Conservation (phyloP, 2,888 invertebrate genomes). For the Brachypterus glaber region DNA sequence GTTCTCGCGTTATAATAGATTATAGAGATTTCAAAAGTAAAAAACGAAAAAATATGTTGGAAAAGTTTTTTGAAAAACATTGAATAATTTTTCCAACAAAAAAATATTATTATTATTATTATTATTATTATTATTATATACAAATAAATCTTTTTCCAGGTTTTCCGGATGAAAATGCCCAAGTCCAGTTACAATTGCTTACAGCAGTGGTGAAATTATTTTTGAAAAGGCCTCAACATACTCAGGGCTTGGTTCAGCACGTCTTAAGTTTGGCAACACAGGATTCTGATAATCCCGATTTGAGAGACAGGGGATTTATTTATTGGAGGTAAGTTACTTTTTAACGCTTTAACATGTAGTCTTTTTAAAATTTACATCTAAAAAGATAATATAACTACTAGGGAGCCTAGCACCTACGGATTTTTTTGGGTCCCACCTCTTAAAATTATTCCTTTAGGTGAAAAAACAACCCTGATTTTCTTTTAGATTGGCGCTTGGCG, state of each 20-base stretch:
- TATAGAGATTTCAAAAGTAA: too few relatives aligned
- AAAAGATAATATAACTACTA: not conserved
- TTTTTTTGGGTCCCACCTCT: too few relatives aligned
- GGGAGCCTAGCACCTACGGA: too few relatives aligned
- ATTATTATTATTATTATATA: too few relatives aligned
- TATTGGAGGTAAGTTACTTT: conserved; percentile 70
- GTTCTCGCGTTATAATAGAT: too few relatives aligned
- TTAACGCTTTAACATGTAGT: too few relatives aligned
- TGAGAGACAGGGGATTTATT: conserved; percentile 96
- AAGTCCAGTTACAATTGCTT: conserved; percentile 78
- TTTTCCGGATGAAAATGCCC: conserved; percentile 38
- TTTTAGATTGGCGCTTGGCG: too few relatives aligned
- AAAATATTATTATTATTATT: too few relatives aligned
- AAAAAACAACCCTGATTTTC: too few relatives aligned
- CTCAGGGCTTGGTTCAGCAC: conserved; percentile 96
- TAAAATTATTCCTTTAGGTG: too few relatives aligned
- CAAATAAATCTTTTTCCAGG: too few relatives aligned
- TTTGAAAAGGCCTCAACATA: conserved; percentile 94
- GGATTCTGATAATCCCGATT: conserved; percentile 96
- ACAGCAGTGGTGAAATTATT: conserved; percentile 99
- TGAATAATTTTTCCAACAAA: not conserved
- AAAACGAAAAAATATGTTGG: too few relatives aligned
- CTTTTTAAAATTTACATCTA: not conserved
- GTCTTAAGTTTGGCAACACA: conserved; percentile 81
- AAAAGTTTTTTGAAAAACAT: conserved; percentile 1